A percentile compares a stretch with the other conserved stretches of the same genome.
Evolutionary conservation across 2,888 invertebrate species (phyloP).

Genomic region (Lasioglossum malachurum): DNA sequence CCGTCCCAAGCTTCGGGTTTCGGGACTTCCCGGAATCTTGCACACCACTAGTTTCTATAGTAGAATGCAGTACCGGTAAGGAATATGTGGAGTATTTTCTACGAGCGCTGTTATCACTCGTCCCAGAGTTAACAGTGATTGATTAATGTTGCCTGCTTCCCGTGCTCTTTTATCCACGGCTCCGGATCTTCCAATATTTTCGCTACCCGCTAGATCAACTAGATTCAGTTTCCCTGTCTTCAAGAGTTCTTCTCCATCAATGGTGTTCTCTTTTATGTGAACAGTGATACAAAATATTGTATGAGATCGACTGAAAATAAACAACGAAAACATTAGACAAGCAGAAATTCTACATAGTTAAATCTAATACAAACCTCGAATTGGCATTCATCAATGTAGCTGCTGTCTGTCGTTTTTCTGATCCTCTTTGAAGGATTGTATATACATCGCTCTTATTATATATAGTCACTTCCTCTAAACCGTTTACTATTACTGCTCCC

Average conservation of each 20-base stretch:
- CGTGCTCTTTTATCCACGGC: constrained; percentile 95
- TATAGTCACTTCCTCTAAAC: constrained; percentile 96
- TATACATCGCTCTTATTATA: constrained; percentile 95
- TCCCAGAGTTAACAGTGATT: constrained; percentile 96
- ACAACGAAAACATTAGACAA: background rate
- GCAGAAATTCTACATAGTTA: background rate
- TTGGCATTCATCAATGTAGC: constrained; percentile 97
- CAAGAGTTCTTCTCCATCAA: constrained; percentile 95
- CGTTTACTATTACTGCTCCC: constrained; percentile 96
- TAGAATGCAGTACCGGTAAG: constrained; percentile 90
- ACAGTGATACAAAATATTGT: constrained; percentile 98
- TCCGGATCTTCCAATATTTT: constrained; percentile 98
- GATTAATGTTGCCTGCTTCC: constrained; percentile 99
- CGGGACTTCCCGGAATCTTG: too few species aligned
- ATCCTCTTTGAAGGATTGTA: constrained; percentile 94
- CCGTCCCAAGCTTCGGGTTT: too few species aligned
- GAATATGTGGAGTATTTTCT: constrained; percentile 96
- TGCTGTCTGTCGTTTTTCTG: constrained; percentile 94
- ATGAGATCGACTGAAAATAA: constrained; percentile 93
- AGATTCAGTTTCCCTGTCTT: constrained; percentile 98
- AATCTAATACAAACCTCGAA: constrained; percentile 89
- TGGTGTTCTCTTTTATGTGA: constrained; percentile 95
- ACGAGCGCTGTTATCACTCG: constrained; percentile 97
- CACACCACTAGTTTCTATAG: background rate
- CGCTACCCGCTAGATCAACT: constrained; percentile 98